Evolutionary conservation across 2,113 vertebrate genomes (phyloP).

Genomic region (Astur gentilis): DNA sequence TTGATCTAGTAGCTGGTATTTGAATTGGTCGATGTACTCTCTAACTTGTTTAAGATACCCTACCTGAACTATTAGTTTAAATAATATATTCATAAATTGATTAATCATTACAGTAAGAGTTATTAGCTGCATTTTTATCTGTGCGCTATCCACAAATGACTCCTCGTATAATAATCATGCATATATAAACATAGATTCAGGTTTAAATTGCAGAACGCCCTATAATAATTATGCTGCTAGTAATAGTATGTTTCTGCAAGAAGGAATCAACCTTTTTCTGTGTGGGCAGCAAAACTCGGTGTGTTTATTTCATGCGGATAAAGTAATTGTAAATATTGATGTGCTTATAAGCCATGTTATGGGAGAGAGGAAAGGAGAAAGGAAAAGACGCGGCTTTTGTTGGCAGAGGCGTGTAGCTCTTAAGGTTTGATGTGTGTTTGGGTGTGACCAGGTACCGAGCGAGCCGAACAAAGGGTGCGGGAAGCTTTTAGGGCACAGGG

Average conservation of each 20-base stretch:
- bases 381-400: neutral
- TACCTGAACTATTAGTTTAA: conserved; percentile 95
- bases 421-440: neutral
- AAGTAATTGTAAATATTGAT: conserved; percentile 12
- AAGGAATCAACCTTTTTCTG: conserved; percentile 22
- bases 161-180: conserved; percentile 67
- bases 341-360: neutral
- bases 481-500: neutral
- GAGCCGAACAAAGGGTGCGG: neutral
- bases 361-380: neutral
- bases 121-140: conserved; percentile 92
- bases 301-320: conserved; percentile 1
- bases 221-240: conserved; percentile 20
- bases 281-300: neutral
- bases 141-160: conserved; percentile 70
- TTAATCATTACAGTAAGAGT: conserved; percentile 94
- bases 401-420: neutral
- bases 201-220: conserved; percentile 51
- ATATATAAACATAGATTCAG: conserved; percentile 68
- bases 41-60: conserved; percentile 89
- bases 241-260: neutral
- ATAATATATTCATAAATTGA: conserved; percentile 99
- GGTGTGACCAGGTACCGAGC: neutral
- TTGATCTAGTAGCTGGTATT: conserved; percentile 88
- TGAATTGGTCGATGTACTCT: conserved; percentile 90